Evolutionary conservation across 2,797 vertebrate genomes (phyloP), one percentile per base, ranked within the genome.

Genomic region (Molossus alvarezi): DNA sequence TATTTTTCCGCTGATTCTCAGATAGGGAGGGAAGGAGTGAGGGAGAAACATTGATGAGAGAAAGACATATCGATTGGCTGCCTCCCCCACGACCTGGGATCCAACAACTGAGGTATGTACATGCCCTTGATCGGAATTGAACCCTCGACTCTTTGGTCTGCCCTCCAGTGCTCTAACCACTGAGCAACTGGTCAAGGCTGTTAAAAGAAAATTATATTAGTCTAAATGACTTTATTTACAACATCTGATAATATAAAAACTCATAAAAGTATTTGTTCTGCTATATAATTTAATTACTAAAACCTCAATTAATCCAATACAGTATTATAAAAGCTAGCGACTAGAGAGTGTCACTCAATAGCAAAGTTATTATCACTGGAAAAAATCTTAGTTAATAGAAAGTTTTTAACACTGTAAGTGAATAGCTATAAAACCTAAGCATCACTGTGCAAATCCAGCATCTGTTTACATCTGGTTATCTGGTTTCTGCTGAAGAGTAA

Each of bases 281-380:
- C 41, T 80, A 53, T 79, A 89, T 77, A 82, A n/a, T 73, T 79
- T 80, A 88, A 76, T 77, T 48, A 41, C 18, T 83, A 25, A 57
- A 81, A 87, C 6, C 11, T 73, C 57, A 80, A 27, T 57, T 60
- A 76, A 65, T 41, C 12, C 13, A 83, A 53, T 64, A 29, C 12
- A 37, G 27, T 85, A 7, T 86, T 73, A 85, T 29, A 72, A 71
- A 90, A 80, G 79, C 45, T 75, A 33, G 45, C 64, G 18, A 75
- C 71, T 84, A 90, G 10, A 77, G 17, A 79, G 20, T 75, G 10
- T 93, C 75, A 83, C 58, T 76, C 33, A 88, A 58, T 33, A 89
- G 60, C 41, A 75, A 82, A 89, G 23, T 79, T 79, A 69, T 51
- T 91, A 89, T 72, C 13, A 23, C 18, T 72, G 25, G 17, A 76